Base-by-base conservation (phyloP, 2,113 vertebrate genomes). In the Oreochromis tanganicae region DNA sequence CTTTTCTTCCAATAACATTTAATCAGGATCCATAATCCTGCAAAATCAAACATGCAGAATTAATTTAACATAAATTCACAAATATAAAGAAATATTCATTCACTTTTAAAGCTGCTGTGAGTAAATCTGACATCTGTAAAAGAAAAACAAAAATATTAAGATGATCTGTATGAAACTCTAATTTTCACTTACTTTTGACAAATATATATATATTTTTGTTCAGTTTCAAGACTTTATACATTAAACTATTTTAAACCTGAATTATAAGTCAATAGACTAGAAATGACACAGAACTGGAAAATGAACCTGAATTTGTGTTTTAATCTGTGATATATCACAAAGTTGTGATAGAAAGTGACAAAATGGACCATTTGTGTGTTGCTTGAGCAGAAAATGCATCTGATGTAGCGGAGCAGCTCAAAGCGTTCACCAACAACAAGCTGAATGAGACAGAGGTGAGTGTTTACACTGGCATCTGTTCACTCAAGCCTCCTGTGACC, bases 381-480 rank as follows among this genome's bases (percentile, higher is more conserved):
- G 9, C 21, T 19, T 59, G 21, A 82, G 85, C 93, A 99, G 98
- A 96, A 82, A 98, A 97, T 43, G 97, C 97, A 7, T 97, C 96
- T 9, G 97, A 97, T n/a, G 96, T 98, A 4, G 98, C 98, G 4
- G 97, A 95, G 85, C 95, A 98, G 38, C 97, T 99, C 79, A 95
- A 96, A 34, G 97, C 96, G 91, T 95, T 98, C 89, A 97, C 97
- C 73, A 94, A 96, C 16, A 97, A 97, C 89, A 94, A 95, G 56
- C 95, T 99, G 87, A 97, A 96, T 27, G 94, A 92, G 14, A 97
- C 96, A 29, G 97, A 98, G 95, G 95, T 95, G 90, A n/a, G 91
- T 54, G 52, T 21, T 75, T 17, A 29, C 9, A 10, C 41, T 6
- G 21, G 13, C 8, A 46, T 43, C 66, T 27, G 5, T 71, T 9